Conservation (phyloP, 2,797 vertebrate species). For the Clarias pachynema region DNA sequence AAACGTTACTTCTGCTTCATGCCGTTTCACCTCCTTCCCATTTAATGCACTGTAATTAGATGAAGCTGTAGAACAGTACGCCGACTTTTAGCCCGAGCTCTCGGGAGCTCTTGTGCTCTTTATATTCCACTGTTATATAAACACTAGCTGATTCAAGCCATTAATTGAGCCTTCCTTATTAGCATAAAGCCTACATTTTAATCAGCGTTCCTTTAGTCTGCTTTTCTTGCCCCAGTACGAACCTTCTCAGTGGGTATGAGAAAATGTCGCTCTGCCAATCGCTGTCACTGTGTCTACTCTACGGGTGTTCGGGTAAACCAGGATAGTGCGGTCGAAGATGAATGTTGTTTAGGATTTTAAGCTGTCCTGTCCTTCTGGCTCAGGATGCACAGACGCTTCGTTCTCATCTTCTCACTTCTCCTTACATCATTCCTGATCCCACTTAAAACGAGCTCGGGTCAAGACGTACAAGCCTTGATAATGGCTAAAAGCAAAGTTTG, state of each 20-base stretch:
- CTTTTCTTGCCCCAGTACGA: conserved; percentile 20
- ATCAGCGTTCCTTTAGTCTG: not conserved
- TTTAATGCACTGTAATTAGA: conserved; percentile 42
- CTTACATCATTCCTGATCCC: conserved; percentile 10
- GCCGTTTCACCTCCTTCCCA: conserved; percentile 33
- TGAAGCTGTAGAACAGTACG: conserved; percentile 6
- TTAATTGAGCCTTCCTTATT: conserved; percentile 40
- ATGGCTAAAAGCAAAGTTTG: conserved; percentile 33
- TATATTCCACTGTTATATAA: conserved; percentile 25
- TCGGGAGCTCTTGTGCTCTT: conserved; percentile 27
- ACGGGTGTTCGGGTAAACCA: conserved; percentile 21
- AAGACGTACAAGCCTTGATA: conserved; percentile 19
- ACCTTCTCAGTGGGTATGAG: conserved; percentile 20
- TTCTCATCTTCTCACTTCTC: not conserved
- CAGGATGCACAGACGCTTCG: conserved; percentile 19
- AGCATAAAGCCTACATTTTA: conserved; percentile 26
- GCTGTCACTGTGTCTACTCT: conserved; percentile 32
- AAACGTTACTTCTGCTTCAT: conserved; percentile 7
- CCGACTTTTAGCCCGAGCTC: conserved; percentile 3
- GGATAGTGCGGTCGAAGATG: conserved; percentile 43
- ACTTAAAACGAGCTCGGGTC: conserved; percentile 10
- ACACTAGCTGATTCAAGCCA: conserved; percentile 26
- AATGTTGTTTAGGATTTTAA: conserved; percentile 17
- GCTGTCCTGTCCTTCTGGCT: conserved; percentile 17
- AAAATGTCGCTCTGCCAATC: conserved; percentile 27